A percentile compares a stretch with the other conserved stretches of the same genome.
phyloP scores from a whole-genome alignment of 1,140 invertebrate species.

The Camponotus floridanus region DNA sequence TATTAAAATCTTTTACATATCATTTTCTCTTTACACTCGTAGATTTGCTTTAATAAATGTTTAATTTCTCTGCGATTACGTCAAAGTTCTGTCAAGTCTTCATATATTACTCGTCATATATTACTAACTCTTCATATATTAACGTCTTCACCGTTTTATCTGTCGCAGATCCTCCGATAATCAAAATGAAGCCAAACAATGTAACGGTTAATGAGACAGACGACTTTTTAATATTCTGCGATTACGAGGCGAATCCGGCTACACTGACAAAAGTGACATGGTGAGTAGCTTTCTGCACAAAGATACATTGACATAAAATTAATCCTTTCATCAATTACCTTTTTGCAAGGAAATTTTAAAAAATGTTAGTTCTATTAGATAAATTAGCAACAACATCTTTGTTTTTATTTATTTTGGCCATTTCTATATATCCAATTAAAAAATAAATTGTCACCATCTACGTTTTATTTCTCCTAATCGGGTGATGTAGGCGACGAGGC shows the following conservation, averaged over 20 bases:
- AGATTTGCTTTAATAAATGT: neutral
- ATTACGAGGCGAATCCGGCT: conserved; percentile 94
- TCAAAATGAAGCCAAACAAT: conserved; percentile 90
- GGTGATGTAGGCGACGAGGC: conserved; percentile 89
- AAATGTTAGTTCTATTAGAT: neutral
- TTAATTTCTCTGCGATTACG: neutral
- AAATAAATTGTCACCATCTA: neutral
- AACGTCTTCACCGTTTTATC: neutral
- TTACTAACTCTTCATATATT: neutral
- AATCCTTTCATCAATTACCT: neutral
- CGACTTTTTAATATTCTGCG: conserved; percentile 91
- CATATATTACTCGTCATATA: neutral
- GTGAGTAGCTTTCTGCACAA: conserved; percentile 86
- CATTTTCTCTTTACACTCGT: neutral
- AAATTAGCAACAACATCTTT: conserved; percentile 16
- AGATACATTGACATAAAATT: neutral
- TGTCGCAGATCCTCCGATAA: conserved; percentile 92
- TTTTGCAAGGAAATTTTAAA: neutral
- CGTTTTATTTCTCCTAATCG: neutral
- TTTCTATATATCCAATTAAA: neutral
- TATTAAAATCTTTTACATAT: no score
- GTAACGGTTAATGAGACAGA: conserved; percentile 92
- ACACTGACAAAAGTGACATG: conserved; percentile 90
- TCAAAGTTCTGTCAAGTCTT: neutral
- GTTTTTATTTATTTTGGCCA: neutral